A percentile compares a stretch with the other conserved stretches of the same genome.
Conservation (phyloP, 1,140 invertebrate species). For the Brachionus rubens region DNA sequence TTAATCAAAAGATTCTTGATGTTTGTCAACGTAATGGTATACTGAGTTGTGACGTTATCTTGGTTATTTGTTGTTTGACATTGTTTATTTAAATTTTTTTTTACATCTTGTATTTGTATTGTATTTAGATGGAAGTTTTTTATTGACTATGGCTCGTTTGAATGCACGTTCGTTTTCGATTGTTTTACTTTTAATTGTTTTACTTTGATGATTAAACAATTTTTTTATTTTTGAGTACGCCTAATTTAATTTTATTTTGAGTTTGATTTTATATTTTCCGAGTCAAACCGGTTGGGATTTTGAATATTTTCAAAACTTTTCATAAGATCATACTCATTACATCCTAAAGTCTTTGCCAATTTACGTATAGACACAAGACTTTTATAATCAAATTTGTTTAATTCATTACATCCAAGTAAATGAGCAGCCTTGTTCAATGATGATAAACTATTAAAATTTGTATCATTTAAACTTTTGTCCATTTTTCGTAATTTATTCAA, state of each 20-base stretch:
- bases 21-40: background rate
- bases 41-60: background rate
- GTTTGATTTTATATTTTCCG: background rate
- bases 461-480: too few species aligned
- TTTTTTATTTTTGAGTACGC: background rate
- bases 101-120: background rate
- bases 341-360: constrained; percentile 29
- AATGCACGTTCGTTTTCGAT: background rate
- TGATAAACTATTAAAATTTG: background rate
- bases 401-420: constrained; percentile 27
- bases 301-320: constrained; percentile 23
- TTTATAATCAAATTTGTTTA: constrained; percentile 43
- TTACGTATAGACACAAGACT: constrained; percentile 38
- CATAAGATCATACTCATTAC: constrained; percentile 33
- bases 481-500: too few species aligned
- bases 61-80: background rate
- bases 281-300: background rate
- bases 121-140: constrained; percentile 11
- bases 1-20: background rate
- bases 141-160: constrained; percentile 6
- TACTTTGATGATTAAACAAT: constrained; percentile 5
- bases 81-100: background rate
- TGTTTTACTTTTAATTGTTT: background rate
- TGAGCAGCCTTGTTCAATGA: constrained; percentile 35
- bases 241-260: constrained; percentile 5